Base-by-base conservation (phyloP, 2,888 invertebrate genomes). In the Ectemnius cavifrons region DNA sequence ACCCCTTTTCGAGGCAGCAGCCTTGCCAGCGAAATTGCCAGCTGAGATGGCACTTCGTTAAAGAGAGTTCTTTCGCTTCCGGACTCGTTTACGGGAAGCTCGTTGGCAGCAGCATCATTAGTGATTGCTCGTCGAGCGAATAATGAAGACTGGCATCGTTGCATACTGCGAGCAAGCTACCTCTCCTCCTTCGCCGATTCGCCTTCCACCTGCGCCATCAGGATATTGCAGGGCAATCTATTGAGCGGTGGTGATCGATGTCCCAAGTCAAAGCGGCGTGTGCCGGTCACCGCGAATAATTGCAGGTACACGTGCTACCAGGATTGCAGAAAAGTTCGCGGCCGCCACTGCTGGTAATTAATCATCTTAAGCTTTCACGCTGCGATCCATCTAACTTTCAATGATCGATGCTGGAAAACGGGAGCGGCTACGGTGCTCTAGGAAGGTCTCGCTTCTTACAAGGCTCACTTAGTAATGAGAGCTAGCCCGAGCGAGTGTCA, bases 171-270 rank as follows among this genome's bases (percentile, higher is more conserved):
- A n/a, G n/a, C n/a, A n/a, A 37, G 14, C 23, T 23, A 45, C 60
- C 60, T 37, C 60, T n/a, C 14, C 28, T 11, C n/a, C 37, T 69
- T 14, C 16, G 46, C 56, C 63, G 70, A 49, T 75, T 45, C 52
- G 59, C 4, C 28, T 13, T 69, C 72, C 63, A 52, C 18, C 37
- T 37, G 16, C 0, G 47, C 64, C 60, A 72, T 73, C 67, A 73
- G 73, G 72, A 73, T 67, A 77, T 76, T 76, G 56, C 52, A 2
- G 47, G 66, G 67, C 57, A 23, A 73, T 77, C 69, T 47, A 67
- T 73, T 69, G 61, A 77, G 70, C 76, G 69, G 69, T 23, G 8
- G 61, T 64, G 77, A 77, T 77, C 76, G 67, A 72, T 77, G 69
- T 58, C 56, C 37, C 16, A 18, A 62, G 65, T 52, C 64, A 61